Percentiles rank a stretch among this genome's conserved stretches.
These are phyloP conservation scores for Pollenia labialis DNA, from an alignment of 2,888 invertebrate species.

Conservation along the genomic window DNA sequence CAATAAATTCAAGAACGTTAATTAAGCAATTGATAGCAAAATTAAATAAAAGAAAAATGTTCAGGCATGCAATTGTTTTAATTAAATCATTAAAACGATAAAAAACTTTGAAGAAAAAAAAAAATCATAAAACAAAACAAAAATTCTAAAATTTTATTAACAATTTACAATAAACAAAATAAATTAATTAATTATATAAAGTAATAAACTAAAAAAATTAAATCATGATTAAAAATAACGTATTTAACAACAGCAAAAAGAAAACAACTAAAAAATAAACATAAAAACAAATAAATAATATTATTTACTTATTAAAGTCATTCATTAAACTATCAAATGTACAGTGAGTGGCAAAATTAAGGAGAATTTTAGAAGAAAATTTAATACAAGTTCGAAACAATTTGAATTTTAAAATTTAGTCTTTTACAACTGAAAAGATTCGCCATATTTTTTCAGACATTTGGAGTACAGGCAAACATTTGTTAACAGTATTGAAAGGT, in stretches of 20 bases:
- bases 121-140: slow-evolving; percentile 57
- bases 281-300: slow-evolving; percentile 16
- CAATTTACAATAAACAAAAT: slow-evolving; percentile 67
- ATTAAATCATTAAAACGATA: slow-evolving; percentile 10
- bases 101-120: background rate
- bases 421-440: no score
- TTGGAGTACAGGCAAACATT: no score
- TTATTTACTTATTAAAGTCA: slow-evolving; percentile 31
- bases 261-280: background rate
- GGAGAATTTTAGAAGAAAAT: background rate
- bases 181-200: slow-evolving; percentile 44
- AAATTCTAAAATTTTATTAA: slow-evolving; percentile 73
- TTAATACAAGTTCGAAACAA: no score
- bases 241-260: slow-evolving; percentile 28
- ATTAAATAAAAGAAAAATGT: background rate
- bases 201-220: slow-evolving; percentile 22
- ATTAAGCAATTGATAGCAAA: slow-evolving; percentile 38
- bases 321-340: background rate
- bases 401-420: no score
- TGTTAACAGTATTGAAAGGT: no score
- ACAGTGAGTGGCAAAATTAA: background rate
- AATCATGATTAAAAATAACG: slow-evolving; percentile 2
- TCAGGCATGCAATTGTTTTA: background rate
- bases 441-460: no score
- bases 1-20: slow-evolving; percentile 61